Evolutionary conservation across 2,113 vertebrate species (phyloP).

Genomic region (Hucho hucho): DNA sequence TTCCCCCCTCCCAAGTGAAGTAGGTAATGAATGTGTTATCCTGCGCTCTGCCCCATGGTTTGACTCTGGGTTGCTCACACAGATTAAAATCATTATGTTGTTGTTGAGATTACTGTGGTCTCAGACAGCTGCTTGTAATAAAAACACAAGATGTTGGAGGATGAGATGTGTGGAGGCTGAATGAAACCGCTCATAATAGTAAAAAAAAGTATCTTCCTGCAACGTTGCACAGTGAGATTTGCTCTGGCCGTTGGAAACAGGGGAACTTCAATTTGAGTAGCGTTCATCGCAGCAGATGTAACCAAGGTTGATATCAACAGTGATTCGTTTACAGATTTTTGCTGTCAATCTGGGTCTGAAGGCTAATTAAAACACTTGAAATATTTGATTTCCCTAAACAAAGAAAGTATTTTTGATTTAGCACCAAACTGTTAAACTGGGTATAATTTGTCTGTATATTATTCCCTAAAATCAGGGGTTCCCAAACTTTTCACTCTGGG

Average conservation of each 20-base stretch:
- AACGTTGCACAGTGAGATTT: neutral
- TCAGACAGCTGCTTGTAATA: constrained; percentile 1
- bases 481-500: no score
- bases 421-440: no score
- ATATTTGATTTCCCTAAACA: no score
- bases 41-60: neutral
- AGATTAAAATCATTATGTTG: neutral
- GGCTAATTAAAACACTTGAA: no score
- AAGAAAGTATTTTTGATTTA: no score
- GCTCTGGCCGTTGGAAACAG: neutral
- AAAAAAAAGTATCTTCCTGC: neutral
- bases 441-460: neutral
- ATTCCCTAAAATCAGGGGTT: no score
- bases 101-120: neutral
- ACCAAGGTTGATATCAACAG: no score
- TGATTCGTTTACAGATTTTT: no score
- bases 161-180: neutral
- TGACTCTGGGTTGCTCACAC: neutral
- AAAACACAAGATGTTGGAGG: constrained; percentile 3
- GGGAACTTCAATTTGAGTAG: no score
- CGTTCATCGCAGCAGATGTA: no score
- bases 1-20: neutral
- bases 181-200: neutral
- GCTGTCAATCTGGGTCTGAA: no score
- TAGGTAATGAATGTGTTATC: neutral